Conservation (phyloP, 2,888 invertebrate genomes). For the Masnerella sp. region DNA sequence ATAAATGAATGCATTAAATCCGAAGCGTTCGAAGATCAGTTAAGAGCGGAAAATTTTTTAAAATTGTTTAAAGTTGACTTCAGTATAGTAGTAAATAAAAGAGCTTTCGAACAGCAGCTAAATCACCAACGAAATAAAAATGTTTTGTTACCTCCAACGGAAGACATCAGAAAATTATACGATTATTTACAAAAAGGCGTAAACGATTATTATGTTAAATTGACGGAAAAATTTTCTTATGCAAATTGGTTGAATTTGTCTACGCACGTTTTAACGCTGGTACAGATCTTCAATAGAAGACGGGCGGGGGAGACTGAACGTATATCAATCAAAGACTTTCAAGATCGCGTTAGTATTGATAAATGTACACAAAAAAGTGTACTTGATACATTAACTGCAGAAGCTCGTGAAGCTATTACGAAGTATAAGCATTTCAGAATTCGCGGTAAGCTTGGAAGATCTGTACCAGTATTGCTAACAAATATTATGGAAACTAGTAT, state of each 20-base stretch:
- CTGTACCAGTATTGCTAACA: neutral
- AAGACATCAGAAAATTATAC: neutral
- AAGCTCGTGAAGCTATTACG: too few relatives aligned
- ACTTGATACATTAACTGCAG: too few relatives aligned
- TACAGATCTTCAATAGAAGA: neutral
- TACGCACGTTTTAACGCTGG: neutral
- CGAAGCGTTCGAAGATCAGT: slow-evolving; percentile 38
- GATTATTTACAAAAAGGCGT: neutral
- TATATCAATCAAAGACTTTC: neutral
- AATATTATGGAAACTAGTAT: neutral
- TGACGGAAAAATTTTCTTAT: neutral
- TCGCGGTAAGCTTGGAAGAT: neutral
- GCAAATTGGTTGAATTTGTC: neutral
- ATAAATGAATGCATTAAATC: slow-evolving; percentile 44
- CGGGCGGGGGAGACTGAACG: neutral
- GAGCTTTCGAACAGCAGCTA: slow-evolving; percentile 32
- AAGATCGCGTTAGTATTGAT: neutral
- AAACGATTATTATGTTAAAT: neutral
- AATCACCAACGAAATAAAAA: slow-evolving; percentile 18
- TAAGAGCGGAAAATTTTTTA: slow-evolving; percentile 44
- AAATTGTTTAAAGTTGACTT: slow-evolving; percentile 51
- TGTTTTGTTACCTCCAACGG: neutral
- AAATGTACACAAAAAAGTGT: too few relatives aligned
- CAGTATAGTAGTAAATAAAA: slow-evolving; percentile 18
- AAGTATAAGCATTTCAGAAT: neutral